A percentile compares a stretch with the other conserved stretches of the same genome.
phyloP scores from a whole-genome alignment of 2,797 vertebrate species.

The Lepidocolaptes lacrymiger region DNA sequence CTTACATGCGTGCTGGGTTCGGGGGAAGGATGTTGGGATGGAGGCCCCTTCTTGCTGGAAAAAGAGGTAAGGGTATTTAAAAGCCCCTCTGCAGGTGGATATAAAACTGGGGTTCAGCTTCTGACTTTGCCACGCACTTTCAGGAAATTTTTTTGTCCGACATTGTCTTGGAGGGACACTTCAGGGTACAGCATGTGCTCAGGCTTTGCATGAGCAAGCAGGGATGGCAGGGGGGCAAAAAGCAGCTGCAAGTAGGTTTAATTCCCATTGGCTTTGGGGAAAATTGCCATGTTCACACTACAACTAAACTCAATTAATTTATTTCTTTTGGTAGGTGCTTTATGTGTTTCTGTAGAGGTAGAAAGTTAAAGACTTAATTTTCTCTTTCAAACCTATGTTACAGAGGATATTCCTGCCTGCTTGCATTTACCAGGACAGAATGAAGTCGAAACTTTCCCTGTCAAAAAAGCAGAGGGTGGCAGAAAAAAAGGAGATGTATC shows the following conservation, averaged over 20 bases:
- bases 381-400: background rate
- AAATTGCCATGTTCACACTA: background rate
- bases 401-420: background rate
- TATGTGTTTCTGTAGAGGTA: background rate
- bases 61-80: background rate
- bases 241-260: background rate
- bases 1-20: background rate
- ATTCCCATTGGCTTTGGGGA: background rate
- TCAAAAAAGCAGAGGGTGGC: background rate
- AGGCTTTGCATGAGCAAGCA: background rate
- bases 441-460: slow-evolving; percentile 41
- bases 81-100: background rate
- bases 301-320: background rate
- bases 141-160: background rate
- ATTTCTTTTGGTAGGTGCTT: background rate
- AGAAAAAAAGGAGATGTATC: background rate
- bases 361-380: slow-evolving; percentile 34
- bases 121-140: background rate
- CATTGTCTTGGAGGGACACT: background rate
- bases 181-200: background rate
- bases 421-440: background rate
- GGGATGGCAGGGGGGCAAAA: background rate
- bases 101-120: background rate
- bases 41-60: slow-evolving; percentile 5
- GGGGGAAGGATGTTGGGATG: background rate